A percentile compares a stretch with the other conserved stretches of the same genome.
phyloP scores from a whole-genome alignment of 2,797 vertebrate species.

The Pristis pectinata region DNA sequence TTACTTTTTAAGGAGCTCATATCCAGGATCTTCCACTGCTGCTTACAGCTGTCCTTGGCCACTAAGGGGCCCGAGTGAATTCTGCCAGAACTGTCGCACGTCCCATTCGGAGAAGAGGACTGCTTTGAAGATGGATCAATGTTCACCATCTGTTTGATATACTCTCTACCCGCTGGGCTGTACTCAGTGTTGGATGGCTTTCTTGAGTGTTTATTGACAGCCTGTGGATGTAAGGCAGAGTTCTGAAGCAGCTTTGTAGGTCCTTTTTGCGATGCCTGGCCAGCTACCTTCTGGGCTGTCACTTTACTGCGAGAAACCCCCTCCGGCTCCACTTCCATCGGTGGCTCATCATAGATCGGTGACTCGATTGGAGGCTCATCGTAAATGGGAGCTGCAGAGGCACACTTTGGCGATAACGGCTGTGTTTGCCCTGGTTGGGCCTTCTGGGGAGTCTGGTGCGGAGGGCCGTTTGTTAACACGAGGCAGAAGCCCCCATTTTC shows the following conservation, averaged over 20 bases:
- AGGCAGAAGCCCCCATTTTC: constrained; percentile 77
- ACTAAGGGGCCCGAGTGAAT: constrained; percentile 49
- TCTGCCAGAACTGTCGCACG: constrained; percentile 45
- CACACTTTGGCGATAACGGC: constrained; percentile 67
- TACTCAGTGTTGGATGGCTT: constrained; percentile 72
- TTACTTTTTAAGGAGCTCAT: constrained; percentile 72
- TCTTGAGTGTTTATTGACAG: constrained; percentile 58
- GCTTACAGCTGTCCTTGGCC: constrained; percentile 70
- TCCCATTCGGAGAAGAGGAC: constrained; percentile 44
- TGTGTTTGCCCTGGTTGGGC: constrained; percentile 62
- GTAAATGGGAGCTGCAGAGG: constrained; percentile 66
- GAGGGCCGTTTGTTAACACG: constrained; percentile 57
- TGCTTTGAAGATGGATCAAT: constrained; percentile 64
- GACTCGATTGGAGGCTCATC: constrained; percentile 71
- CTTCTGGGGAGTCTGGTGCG: constrained; percentile 53
- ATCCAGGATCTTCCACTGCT: constrained; percentile 74
- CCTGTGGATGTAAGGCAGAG: constrained; percentile 56
- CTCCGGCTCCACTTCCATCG: constrained; percentile 80
- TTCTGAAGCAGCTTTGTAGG: constrained; percentile 63
- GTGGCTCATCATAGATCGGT: constrained; percentile 82
- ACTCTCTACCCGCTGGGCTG: constrained; percentile 80
- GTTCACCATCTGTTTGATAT: constrained; percentile 86
- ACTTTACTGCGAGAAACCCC: constrained; percentile 57
- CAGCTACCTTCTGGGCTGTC: constrained; percentile 54
- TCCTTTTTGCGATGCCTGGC: constrained; percentile 66